A percentile compares a stretch with the other conserved stretches of the same genome.
These are phyloP conservation scores for Macropus fuliginosus DNA, from an alignment of 2,797 vertebrate genomes.

Conservation along the genomic window DNA sequence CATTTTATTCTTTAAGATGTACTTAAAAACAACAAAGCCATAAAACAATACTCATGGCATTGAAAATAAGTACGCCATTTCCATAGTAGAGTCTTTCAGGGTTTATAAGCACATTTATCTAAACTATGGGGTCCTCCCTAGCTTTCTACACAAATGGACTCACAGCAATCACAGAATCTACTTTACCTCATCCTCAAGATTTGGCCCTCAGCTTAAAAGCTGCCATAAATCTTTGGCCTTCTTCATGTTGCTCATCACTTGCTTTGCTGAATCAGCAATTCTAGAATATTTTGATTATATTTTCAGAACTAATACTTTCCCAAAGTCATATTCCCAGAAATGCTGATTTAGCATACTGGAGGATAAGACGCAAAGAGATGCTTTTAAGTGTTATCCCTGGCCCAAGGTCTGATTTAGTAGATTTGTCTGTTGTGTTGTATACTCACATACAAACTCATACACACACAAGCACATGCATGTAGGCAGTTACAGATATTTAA, in stretches of 20 bases:
- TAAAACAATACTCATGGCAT: conserved; percentile 28
- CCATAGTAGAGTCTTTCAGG: conserved; percentile 29
- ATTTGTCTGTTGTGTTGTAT: not conserved
- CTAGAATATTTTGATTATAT: conserved; percentile 41
- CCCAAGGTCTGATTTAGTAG: not conserved
- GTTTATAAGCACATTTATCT: conserved; percentile 44
- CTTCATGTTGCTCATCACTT: conserved; percentile 54
- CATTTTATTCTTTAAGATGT: conserved; percentile 51
- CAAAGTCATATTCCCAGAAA: conserved; percentile 49
- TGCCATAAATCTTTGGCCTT: conserved; percentile 70
- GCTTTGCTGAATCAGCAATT: conserved; percentile 70
- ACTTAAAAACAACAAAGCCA: conserved; percentile 53
- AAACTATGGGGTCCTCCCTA: not conserved
- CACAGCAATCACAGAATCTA: conserved; percentile 56
- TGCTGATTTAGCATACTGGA: conserved; percentile 65
- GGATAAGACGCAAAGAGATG: conserved; percentile 38
- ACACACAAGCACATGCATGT: not conserved
- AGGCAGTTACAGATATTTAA: not conserved
- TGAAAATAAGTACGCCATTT: conserved; percentile 39
- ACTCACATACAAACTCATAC: no score
- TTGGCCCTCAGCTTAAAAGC: conserved; percentile 75
- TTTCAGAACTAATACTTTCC: conserved; percentile 73
- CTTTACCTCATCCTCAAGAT: conserved; percentile 63
- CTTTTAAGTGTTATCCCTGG: conserved; percentile 8
- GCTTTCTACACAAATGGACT: conserved; percentile 39